phyloP scores from a whole-genome alignment of 1,140 invertebrate species.

The Trichoplusia ni region DNA sequence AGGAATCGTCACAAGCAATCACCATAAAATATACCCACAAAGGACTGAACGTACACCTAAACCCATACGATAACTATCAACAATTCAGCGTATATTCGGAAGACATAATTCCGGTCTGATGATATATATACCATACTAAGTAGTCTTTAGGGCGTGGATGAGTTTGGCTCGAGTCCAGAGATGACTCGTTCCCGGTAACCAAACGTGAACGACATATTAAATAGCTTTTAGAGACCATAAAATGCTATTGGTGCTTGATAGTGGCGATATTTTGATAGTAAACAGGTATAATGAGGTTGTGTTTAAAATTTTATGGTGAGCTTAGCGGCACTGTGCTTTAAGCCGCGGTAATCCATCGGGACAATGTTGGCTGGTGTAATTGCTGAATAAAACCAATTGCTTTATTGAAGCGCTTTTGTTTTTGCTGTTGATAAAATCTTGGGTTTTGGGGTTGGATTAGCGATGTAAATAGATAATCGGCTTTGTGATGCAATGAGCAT shows the following conservation, averaged over 20 bases:
- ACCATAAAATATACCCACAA: too few species aligned
- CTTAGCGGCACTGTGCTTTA: neutral
- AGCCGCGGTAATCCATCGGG: too few species aligned
- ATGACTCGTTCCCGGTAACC: slow-evolving; percentile 33
- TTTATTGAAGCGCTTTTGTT: too few species aligned
- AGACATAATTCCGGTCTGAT: slow-evolving; percentile 9
- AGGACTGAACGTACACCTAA: too few species aligned
- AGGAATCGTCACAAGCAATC: too few species aligned
- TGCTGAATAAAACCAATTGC: too few species aligned
- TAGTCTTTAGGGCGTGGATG: slow-evolving; percentile 36
- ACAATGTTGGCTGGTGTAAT: too few species aligned
- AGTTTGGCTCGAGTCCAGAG: slow-evolving; percentile 33
- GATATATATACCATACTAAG: slow-evolving; percentile 42
- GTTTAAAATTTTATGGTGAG: slow-evolving; percentile 3
- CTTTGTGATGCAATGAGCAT: too few species aligned
- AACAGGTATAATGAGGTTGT: slow-evolving; percentile 14
- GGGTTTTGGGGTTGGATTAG: too few species aligned
- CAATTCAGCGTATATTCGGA: neutral
- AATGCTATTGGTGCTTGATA: slow-evolving; percentile 22
- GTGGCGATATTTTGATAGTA: slow-evolving; percentile 24
- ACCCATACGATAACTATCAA: neutral
- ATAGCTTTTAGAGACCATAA: slow-evolving; percentile 24
- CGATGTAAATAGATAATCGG: too few species aligned
- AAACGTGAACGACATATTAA: slow-evolving; percentile 34
- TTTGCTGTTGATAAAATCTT: too few species aligned